Evolutionary conservation across 1,140 invertebrate genomes (phyloP).

Genomic region (Lepidurus couesii): DNA sequence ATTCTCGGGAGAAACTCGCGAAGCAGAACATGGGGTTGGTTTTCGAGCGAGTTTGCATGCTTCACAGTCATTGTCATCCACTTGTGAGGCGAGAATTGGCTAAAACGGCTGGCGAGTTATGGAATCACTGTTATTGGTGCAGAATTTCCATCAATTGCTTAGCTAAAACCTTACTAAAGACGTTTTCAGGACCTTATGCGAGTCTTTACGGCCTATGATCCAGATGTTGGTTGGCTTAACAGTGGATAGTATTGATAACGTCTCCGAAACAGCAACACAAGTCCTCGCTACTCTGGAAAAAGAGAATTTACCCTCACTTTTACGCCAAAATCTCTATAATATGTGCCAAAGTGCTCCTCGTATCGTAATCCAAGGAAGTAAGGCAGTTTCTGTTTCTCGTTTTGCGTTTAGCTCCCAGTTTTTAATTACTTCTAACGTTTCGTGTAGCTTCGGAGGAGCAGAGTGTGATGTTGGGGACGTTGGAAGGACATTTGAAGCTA

Average conservation of each 20-base stretch:
- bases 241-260: not conserved
- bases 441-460: not conserved
- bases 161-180: not conserved
- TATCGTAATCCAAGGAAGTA: not conserved
- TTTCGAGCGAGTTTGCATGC: not conserved
- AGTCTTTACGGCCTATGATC: not conserved
- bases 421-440: no score
- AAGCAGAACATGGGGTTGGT: not conserved
- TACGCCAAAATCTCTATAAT: not conserved
- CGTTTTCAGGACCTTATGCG: not conserved
- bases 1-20: not conserved
- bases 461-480: not conserved
- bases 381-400: not conserved
- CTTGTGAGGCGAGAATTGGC: not conserved
- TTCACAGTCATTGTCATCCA: not conserved
- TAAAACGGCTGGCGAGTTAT: not conserved
- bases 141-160: not conserved
- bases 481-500: not conserved
- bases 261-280: not conserved
- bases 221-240: not conserved
- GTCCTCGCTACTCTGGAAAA: not conserved
- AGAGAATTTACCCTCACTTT: not conserved
- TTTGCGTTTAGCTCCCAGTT: no score
- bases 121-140: not conserved
- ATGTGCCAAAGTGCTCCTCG: not conserved